Evolutionary conservation across 1,140 invertebrate genomes (phyloP).

Genomic region (Myzus persicae): DNA sequence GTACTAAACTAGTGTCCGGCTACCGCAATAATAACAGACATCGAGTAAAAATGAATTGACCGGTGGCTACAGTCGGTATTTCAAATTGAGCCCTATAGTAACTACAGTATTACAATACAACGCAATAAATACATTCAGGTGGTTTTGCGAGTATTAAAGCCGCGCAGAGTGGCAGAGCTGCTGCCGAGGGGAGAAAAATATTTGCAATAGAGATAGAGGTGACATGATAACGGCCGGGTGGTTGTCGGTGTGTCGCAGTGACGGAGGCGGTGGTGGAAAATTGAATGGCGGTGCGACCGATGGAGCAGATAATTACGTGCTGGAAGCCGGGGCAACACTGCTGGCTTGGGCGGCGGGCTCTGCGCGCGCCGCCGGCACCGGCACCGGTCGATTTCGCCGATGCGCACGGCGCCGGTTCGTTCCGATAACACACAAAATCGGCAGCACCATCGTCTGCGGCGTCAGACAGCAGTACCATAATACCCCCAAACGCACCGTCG

Average conservation of each 20-base stretch:
- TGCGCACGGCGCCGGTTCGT: conserved; percentile 3
- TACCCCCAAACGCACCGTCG: conserved; percentile 22
- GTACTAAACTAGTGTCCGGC: not conserved
- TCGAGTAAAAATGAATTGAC: not conserved
- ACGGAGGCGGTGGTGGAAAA: not conserved
- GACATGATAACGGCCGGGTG: not conserved
- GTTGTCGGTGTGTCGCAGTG: not conserved
- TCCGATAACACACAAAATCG: not conserved
- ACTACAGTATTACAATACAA: not conserved
- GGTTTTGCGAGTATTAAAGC: not conserved
- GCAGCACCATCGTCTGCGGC: conserved; percentile 20
- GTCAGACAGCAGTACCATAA: not conserved
- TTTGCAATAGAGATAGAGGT: not conserved
- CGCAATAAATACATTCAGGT: not conserved
- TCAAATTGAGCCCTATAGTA: not conserved
- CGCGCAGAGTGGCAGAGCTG: too few species aligned
- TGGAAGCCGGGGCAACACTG: conserved; percentile 11
- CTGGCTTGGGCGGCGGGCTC: not conserved
- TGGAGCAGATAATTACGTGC: not conserved
- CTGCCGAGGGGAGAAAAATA: not conserved
- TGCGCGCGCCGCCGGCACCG: not conserved
- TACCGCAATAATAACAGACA: not conserved
- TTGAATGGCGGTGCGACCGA: too few species aligned
- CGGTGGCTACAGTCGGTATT: not conserved
- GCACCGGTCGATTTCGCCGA: not conserved